A percentile compares a stretch with the other conserved stretches of the same genome.
Conservation (phyloP, 2,888 invertebrate species). For the Meganola albula region DNA sequence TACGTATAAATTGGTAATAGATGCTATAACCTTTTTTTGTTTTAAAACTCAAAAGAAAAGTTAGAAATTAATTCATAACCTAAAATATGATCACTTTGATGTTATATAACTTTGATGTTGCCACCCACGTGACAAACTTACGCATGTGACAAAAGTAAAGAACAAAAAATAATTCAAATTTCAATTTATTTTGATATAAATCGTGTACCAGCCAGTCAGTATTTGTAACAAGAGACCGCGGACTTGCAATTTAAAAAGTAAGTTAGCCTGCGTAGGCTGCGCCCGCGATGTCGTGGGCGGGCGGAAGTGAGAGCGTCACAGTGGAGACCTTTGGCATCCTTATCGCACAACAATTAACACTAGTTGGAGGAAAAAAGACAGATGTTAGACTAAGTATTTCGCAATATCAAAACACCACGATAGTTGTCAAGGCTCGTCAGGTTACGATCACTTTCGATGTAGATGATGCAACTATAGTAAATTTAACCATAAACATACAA, state of each 20-base stretch:
- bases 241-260: constrained; percentile 62
- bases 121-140: constrained; percentile 70
- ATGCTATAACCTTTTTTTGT: too few relatives aligned
- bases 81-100: constrained; percentile 61
- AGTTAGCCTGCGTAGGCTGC: constrained; percentile 64
- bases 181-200: constrained; percentile 30
- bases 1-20: too few relatives aligned
- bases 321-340: constrained; percentile 50
- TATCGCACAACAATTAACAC: constrained; percentile 51
- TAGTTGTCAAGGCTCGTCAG: constrained; percentile 61
- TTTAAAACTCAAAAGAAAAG: constrained; percentile 56
- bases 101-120: constrained; percentile 52
- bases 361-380: constrained; percentile 43
- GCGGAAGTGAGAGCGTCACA: constrained; percentile 73
- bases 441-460: constrained; percentile 71
- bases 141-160: constrained; percentile 34
- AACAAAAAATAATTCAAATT: constrained; percentile 34
- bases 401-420: constrained; percentile 59
- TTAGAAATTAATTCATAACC: constrained; percentile 72
- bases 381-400: constrained; percentile 49
- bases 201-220: constrained; percentile 36
- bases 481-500: too few relatives aligned
- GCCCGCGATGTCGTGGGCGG: constrained; percentile 61
- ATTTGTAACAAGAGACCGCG: constrained; percentile 56
- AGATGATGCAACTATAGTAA: constrained; percentile 62